These are phyloP conservation scores for Eilema depressum DNA, from an alignment of 2,888 invertebrate species.

Conservation along the genomic window DNA sequence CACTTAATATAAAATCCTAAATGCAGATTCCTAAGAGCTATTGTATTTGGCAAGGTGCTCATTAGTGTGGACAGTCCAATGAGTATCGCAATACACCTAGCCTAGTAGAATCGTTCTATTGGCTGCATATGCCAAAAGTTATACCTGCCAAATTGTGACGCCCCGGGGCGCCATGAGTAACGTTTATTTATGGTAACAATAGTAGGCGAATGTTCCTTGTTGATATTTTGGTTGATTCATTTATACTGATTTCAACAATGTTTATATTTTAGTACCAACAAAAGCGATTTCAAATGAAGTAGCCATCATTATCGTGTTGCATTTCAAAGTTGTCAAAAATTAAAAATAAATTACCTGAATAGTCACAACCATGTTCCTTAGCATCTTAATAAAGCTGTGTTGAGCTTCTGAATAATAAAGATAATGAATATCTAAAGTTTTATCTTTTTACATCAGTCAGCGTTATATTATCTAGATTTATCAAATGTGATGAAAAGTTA, in stretches of 20 bases:
- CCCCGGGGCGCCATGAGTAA: slow-evolving; percentile 57
- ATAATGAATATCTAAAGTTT: background rate
- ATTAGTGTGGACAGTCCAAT: slow-evolving; percentile 23
- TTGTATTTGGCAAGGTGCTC: slow-evolving; percentile 32
- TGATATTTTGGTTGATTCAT: slow-evolving; percentile 5
- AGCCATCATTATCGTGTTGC: background rate
- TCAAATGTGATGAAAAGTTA: slow-evolving; percentile 4
- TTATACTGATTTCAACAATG: background rate
- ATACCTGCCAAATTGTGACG: slow-evolving; percentile 68
- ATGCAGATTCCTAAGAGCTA: slow-evolving; percentile 27
- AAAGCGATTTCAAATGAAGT: background rate
- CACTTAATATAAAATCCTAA: slow-evolving; percentile 23
- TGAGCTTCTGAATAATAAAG: background rate
- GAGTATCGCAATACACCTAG: slow-evolving; percentile 54
- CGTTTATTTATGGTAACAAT: slow-evolving; percentile 56
- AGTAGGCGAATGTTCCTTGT: slow-evolving; percentile 26
- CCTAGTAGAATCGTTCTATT: slow-evolving; percentile 36
- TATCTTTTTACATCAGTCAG: background rate
- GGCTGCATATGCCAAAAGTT: slow-evolving; percentile 60
- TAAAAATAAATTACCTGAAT: no score
- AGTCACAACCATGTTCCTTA: background rate
- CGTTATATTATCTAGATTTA: background rate
- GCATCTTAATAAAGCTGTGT: background rate
- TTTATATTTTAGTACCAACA: background rate
- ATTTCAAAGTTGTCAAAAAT: no score